Percentiles rank a stretch among this genome's conserved stretches.
phyloP scores from a whole-genome alignment of 2,888 invertebrate species.

The Carcina quercana region DNA sequence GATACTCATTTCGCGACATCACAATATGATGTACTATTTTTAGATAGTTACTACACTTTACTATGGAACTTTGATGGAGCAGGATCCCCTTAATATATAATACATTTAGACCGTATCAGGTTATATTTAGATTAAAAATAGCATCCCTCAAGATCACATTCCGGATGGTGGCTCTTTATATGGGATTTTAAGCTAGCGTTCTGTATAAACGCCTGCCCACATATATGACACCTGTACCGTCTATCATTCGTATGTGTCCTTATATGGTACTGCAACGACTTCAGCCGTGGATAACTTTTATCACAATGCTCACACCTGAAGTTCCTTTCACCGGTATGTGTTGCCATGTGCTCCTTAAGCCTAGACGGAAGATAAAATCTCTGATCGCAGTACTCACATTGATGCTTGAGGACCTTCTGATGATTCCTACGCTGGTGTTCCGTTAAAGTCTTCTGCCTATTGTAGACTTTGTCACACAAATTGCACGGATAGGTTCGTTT shows the following conservation, averaged over 20 bases:
- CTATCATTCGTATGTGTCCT: slow-evolving; percentile 75
- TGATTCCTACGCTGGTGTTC: slow-evolving; percentile 62
- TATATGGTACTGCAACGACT: slow-evolving; percentile 75
- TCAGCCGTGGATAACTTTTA: slow-evolving; percentile 74
- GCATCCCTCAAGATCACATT: slow-evolving; percentile 56
- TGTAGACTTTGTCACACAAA: slow-evolving; percentile 63
- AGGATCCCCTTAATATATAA: too few species aligned
- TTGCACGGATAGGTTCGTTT: slow-evolving; percentile 59
- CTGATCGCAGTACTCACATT: slow-evolving; percentile 71
- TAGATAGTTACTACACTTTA: too few species aligned
- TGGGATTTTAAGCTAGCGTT: slow-evolving; percentile 75
- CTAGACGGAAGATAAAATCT: slow-evolving; percentile 62
- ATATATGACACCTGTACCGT: slow-evolving; percentile 70
- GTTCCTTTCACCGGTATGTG: slow-evolving; percentile 71
- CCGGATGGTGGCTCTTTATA: slow-evolving; percentile 72
- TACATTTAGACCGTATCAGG: too few species aligned
- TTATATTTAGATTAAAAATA: too few species aligned
- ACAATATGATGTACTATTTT: too few species aligned
- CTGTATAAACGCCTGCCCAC: slow-evolving; percentile 74
- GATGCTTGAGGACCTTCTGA: slow-evolving; percentile 61
- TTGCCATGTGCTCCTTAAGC: slow-evolving; percentile 66
- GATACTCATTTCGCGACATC: too few species aligned
- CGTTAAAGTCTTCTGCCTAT: slow-evolving; percentile 55
- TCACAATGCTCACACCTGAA: slow-evolving; percentile 75
- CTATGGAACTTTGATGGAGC: too few species aligned